Conservation (phyloP, 2,113 vertebrate genomes). For the Neolamprologus tretocephalus region DNA sequence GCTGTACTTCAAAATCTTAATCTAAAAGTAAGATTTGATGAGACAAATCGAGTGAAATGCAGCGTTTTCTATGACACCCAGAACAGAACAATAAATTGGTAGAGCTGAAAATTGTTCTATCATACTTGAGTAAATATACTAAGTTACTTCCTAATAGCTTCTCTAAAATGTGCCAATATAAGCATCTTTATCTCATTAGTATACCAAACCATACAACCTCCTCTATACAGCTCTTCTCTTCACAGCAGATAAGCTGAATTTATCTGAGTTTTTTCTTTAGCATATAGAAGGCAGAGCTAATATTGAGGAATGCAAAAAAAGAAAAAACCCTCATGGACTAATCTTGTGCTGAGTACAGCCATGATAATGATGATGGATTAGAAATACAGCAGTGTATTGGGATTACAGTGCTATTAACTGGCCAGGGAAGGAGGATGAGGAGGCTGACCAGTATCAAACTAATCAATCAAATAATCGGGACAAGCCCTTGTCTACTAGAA, state of each 20-base stretch:
- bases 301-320: constrained; percentile 51
- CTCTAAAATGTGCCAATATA: not conserved
- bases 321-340: constrained; percentile 43
- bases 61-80: not conserved
- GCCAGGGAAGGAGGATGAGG: constrained; percentile 53
- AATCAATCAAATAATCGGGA: constrained; percentile 79
- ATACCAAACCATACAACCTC: not conserved
- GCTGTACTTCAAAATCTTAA: not conserved
- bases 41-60: not conserved
- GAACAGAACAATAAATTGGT: not conserved
- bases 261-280: constrained; percentile 2
- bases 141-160: not conserved
- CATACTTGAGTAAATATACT: not conserved
- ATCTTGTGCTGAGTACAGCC: constrained; percentile 67
- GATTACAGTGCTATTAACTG: constrained; percentile 71
- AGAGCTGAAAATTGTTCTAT: not conserved
- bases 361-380: constrained; percentile 74
- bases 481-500: constrained; percentile 71
- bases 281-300: constrained; percentile 26
- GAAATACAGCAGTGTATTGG: constrained; percentile 68
- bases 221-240: not conserved
- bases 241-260: not conserved
- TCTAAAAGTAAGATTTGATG: not conserved
- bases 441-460: constrained; percentile 67
- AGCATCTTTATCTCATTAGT: not conserved